Evolutionary conservation across 2,113 vertebrate genomes (phyloP).

Genomic region (Etia nguti): DNA sequence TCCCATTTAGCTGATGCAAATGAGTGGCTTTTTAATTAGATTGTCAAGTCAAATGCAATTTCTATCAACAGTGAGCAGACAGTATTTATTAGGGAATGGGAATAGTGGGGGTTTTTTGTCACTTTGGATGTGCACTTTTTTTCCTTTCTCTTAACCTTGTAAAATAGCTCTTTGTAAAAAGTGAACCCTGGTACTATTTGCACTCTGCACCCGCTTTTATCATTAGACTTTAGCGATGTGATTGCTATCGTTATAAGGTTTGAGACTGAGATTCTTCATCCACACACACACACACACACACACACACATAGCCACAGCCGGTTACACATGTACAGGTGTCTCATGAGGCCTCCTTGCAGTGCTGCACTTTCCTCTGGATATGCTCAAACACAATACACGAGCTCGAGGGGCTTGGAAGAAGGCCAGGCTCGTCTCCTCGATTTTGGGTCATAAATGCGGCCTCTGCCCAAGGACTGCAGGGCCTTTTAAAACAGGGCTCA

Average conservation of each 20-base stretch:
- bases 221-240: background rate
- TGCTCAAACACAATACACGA: constrained; percentile 40
- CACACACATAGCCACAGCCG: background rate
- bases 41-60: constrained; percentile 16
- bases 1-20: constrained; percentile 27
- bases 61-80: background rate
- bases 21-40: constrained; percentile 7
- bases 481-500: constrained; percentile 58
- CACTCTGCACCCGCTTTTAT: background rate
- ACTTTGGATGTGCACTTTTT: background rate
- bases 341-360: constrained; percentile 2
- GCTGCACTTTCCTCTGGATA: constrained; percentile 30
- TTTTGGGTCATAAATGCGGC: constrained; percentile 59
- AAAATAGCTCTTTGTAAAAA: background rate
- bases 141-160: background rate
- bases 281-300: background rate
- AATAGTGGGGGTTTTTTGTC: rapidly evolving
- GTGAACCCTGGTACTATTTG: background rate
- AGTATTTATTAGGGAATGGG: background rate
- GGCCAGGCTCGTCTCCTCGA: constrained; percentile 45
- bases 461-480: constrained; percentile 49
- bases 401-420: constrained; percentile 26
- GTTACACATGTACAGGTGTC: constrained; percentile 37
- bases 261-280: background rate
- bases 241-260: background rate